Evolutionary conservation across 2,797 vertebrate genomes (phyloP).

Genomic region (Pantherophis vulpinus): DNA sequence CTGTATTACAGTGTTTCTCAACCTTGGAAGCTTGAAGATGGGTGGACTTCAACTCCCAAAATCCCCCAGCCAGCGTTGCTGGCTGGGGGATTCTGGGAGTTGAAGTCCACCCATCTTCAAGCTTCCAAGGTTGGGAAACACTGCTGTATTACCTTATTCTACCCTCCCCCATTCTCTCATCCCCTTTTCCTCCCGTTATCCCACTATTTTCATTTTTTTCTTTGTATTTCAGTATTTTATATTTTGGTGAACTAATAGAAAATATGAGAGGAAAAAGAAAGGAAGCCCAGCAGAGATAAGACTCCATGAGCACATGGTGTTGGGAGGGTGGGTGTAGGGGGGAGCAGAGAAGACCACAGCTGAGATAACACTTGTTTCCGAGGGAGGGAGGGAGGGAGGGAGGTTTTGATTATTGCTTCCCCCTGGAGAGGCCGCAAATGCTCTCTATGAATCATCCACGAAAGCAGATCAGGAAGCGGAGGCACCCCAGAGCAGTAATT

Average conservation of each 20-base stretch:
- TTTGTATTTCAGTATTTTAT: neutral
- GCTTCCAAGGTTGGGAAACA: too few relatives aligned
- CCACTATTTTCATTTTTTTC: neutral
- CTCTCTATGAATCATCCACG: neutral
- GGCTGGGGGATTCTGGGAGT: too few relatives aligned
- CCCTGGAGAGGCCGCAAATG: neutral
- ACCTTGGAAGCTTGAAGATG: too few relatives aligned
- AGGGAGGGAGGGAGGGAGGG: neutral
- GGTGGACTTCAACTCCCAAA: too few relatives aligned
- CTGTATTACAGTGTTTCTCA: too few relatives aligned
- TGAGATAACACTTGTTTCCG: neutral
- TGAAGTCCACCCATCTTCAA: too few relatives aligned
- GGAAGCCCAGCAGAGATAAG: neutral
- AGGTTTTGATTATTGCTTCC: neutral
- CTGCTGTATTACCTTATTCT: neutral
- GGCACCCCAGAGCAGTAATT: neutral
- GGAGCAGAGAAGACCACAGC: neutral
- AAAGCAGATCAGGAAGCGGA: neutral
- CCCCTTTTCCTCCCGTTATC: neutral
- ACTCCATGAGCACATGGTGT: neutral
- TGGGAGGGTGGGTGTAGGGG: accelerated
- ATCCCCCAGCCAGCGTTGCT: too few relatives aligned
- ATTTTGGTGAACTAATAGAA: neutral
- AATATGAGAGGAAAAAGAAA: neutral
- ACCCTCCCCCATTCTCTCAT: accelerated